These are phyloP conservation scores for Unio pictorum DNA, from an alignment of 2,888 invertebrate genomes.

Conservation along the genomic window DNA sequence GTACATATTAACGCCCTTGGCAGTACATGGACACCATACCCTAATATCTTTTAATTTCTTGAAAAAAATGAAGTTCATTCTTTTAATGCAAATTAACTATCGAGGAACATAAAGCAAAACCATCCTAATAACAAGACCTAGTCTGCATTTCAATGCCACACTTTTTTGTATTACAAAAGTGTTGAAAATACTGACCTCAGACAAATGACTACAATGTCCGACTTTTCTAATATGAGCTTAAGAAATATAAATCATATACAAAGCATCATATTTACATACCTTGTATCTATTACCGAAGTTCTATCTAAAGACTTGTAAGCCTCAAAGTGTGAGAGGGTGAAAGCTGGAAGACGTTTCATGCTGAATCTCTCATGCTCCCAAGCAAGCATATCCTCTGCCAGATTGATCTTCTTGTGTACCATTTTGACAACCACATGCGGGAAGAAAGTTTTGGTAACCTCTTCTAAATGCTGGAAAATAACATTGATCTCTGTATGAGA, in stretches of 20 bases:
- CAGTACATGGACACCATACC: no score
- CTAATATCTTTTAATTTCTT: no score
- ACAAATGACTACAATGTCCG: no score
- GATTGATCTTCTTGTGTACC: constrained; percentile 94
- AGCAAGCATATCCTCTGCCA: constrained; percentile 90
- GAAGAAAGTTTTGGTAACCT: constrained; percentile 73
- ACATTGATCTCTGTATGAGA: background rate
- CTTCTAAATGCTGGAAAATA: constrained; percentile 76
- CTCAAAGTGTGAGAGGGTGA: constrained; percentile 87
- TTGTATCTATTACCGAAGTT: constrained; percentile 71
- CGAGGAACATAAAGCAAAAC: no score
- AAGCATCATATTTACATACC: constrained; percentile 46
- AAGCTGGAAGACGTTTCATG: constrained; percentile 90
- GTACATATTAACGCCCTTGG: no score
- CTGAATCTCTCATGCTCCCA: constrained; percentile 99
- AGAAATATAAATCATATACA: background rate
- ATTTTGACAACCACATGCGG: constrained; percentile 58
- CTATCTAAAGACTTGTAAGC: constrained; percentile 67
- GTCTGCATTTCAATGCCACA: no score
- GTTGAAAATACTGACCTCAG: no score
- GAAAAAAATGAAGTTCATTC: no score
- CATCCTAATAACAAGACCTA: no score
- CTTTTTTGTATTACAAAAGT: no score
- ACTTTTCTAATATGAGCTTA: background rate
- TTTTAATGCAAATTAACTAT: no score